These are phyloP conservation scores for Tetranychus truncatus DNA, from an alignment of 2,888 invertebrate genomes.

Conservation along the genomic window DNA sequence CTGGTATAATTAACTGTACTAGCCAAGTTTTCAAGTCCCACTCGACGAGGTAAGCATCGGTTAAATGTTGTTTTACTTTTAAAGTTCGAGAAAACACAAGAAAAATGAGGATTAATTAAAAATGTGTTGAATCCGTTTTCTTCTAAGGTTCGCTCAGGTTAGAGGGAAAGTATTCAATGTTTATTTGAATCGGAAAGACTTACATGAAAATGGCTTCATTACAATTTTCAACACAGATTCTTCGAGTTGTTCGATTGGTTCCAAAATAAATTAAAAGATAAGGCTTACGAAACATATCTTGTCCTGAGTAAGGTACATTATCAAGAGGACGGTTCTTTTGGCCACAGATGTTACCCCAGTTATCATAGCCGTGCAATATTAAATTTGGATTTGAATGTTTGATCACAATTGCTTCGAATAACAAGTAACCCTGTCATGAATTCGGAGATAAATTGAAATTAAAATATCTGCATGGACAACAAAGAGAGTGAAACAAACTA, in stretches of 20 bases:
- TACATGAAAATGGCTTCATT: slow-evolving; percentile 22
- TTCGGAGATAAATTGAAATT: not conserved
- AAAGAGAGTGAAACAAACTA: not conserved
- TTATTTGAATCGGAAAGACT: not conserved
- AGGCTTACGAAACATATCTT: slow-evolving; percentile 28
- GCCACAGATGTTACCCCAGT: slow-evolving; percentile 48
- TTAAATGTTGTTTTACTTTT: slow-evolving; percentile 21
- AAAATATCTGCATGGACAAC: not conserved
- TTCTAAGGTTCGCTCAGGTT: not conserved
- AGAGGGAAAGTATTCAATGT: not conserved
- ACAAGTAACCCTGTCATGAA: slow-evolving; percentile 30
- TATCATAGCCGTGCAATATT: slow-evolving; percentile 45
- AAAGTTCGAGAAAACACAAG: not conserved
- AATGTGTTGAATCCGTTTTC: not conserved
- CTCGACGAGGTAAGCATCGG: slow-evolving; percentile 20
- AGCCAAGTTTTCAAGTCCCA: not conserved
- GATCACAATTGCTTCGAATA: slow-evolving; percentile 36
- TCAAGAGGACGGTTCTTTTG: slow-evolving; percentile 32
- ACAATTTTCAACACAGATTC: slow-evolving; percentile 20
- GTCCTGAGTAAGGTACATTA: slow-evolving; percentile 36
- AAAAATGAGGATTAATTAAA: not conserved
- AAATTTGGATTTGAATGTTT: slow-evolving; percentile 41
- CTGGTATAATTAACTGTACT: slow-evolving; percentile 9
- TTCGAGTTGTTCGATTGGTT: slow-evolving; percentile 10
- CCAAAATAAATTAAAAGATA: slow-evolving; percentile 22